Percentiles rank a stretch among this genome's conserved stretches.
Evolutionary conservation across 1,140 invertebrate species (phyloP).

Genomic region (Bombus consobrinus): DNA sequence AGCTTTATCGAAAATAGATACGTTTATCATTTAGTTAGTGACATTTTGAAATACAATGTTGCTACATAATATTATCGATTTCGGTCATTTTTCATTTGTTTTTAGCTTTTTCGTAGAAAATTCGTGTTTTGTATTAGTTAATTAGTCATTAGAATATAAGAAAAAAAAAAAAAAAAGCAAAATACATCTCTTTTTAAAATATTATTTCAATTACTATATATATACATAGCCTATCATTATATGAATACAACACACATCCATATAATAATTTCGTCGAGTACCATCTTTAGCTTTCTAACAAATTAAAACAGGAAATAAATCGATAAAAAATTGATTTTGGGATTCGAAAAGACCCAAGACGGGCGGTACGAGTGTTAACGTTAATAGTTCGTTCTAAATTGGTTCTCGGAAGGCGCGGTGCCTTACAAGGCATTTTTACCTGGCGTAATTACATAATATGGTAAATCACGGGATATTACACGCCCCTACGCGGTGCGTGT

Average conservation of each 20-base stretch:
- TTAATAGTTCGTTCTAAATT: background rate
- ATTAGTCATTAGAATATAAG: too few species aligned
- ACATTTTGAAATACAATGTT: background rate
- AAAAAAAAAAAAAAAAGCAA: too few species aligned
- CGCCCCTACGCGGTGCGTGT: background rate
- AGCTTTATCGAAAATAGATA: background rate
- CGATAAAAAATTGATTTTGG: background rate
- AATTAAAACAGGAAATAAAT: background rate
- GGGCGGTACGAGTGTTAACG: background rate
- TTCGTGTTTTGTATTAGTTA: too few species aligned
- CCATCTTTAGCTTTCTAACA: background rate
- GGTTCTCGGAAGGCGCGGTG: slow-evolving; percentile 14
- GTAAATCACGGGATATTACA: slow-evolving; percentile 13
- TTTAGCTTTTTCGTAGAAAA: too few species aligned
- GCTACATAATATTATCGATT: background rate
- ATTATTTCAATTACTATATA: too few species aligned
- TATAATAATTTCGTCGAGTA: too few species aligned
- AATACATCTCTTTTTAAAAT: too few species aligned
- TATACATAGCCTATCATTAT: too few species aligned
- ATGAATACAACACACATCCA: too few species aligned
- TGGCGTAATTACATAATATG: slow-evolving; percentile 8
- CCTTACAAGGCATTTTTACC: background rate
- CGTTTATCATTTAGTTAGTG: background rate
- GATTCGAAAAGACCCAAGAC: background rate
- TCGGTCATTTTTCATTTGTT: too few species aligned